These are phyloP conservation scores for Spilarctia lutea DNA, from an alignment of 2,888 invertebrate species.

Conservation along the genomic window DNA sequence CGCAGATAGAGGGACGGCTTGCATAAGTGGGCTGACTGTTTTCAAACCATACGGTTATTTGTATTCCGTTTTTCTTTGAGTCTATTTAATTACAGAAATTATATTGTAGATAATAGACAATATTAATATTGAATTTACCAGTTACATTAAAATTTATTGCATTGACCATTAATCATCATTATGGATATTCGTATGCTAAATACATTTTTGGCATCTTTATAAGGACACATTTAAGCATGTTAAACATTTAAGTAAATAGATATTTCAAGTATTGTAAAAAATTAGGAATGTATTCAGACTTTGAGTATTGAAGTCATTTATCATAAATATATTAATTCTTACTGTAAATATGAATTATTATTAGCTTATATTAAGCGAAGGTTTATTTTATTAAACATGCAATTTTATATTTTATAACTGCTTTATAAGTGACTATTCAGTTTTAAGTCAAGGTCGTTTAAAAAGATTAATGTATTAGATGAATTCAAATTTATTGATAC, in stretches of 20 bases:
- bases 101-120: not conserved
- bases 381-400: conserved; percentile 30
- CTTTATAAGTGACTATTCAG: conserved; percentile 12
- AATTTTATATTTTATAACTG: conserved; percentile 9
- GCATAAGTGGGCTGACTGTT: too few species aligned
- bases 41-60: too few species aligned
- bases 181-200: conserved; percentile 3
- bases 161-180: not conserved
- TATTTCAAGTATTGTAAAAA: conserved; percentile 5
- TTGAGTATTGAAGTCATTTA: conserved; percentile 24
- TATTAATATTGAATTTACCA: not conserved
- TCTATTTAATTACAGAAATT: too few species aligned
- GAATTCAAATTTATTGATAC: conserved; percentile 3
- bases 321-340: conserved; percentile 30
- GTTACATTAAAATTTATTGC: not conserved
- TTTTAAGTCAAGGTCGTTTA: conserved; percentile 12
- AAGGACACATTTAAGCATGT: conserved; percentile 18
- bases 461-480: conserved; percentile 6
- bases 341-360: conserved; percentile 37
- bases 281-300: not conserved
- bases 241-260: conserved; percentile 30
- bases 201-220: not conserved
- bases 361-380: conserved; percentile 29
- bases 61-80: too few species aligned
- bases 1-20: too few species aligned